These are phyloP conservation scores for Drosophila ezoana DNA, from an alignment of 2,888 invertebrate genomes.

Conservation along the genomic window DNA sequence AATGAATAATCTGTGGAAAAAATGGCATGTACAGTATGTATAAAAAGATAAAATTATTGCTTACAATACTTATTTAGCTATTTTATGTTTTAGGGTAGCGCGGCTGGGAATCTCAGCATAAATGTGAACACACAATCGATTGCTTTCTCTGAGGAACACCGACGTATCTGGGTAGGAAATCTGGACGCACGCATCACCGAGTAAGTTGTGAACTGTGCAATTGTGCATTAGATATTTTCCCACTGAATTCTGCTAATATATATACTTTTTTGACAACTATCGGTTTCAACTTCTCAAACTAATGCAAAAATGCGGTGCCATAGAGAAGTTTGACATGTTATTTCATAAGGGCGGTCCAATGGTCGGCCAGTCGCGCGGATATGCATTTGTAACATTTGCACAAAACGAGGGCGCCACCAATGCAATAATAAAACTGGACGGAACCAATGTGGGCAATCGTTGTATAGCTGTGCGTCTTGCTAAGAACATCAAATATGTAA, in stretches of 20 bases:
- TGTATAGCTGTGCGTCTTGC: slow-evolving; percentile 93
- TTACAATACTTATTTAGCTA: background rate
- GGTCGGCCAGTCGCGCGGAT: slow-evolving; percentile 95
- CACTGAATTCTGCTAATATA: slow-evolving; percentile 47
- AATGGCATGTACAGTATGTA: slow-evolving; percentile 20
- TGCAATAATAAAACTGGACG: slow-evolving; percentile 91
- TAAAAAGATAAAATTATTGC: background rate
- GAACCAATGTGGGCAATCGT: slow-evolving; percentile 90
- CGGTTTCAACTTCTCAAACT: slow-evolving; percentile 98
- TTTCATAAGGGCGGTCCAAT: slow-evolving; percentile 96
- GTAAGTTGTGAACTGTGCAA: slow-evolving; percentile 88
- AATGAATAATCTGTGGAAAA: slow-evolving; percentile 2
- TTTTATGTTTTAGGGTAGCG: slow-evolving; percentile 14
- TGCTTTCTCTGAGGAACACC: slow-evolving; percentile 76
- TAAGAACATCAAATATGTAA: slow-evolving; percentile 89
- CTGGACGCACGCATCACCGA: slow-evolving; percentile 95
- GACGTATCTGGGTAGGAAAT: slow-evolving; percentile 94
- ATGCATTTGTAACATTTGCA: slow-evolving; percentile 95
- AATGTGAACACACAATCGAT: background rate
- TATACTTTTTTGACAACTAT: slow-evolving; percentile 86
- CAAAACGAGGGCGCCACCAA: slow-evolving; percentile 87
- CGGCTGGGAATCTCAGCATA: background rate
- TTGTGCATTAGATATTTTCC: background rate
- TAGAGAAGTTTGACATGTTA: slow-evolving; percentile 98
- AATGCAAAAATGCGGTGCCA: slow-evolving; percentile 96